phyloP scores from a whole-genome alignment of 2,888 invertebrate genomes.

The Coecobrya sp. region DNA sequence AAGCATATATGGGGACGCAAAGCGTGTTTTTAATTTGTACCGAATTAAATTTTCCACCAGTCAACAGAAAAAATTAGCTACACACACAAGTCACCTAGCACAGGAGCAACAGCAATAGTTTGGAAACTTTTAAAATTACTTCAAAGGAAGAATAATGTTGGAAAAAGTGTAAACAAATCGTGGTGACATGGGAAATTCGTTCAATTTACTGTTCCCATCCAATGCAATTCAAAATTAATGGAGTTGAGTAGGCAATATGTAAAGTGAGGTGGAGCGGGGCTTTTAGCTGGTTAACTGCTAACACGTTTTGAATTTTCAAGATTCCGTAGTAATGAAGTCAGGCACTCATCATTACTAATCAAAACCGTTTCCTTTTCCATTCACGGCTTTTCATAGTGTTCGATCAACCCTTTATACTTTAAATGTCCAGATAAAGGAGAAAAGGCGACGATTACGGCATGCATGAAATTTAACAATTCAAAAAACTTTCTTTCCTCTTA shows the following conservation, averaged over 20 bases:
- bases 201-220: neutral
- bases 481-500: constrained; percentile 27
- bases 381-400: neutral
- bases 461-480: neutral
- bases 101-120: neutral
- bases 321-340: neutral
- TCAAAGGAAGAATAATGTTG: constrained; percentile 12
- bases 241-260: neutral
- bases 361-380: neutral
- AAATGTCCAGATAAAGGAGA: constrained; percentile 14
- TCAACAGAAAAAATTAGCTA: neutral
- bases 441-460: neutral
- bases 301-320: constrained; percentile 15
- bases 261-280: neutral
- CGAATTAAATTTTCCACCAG: constrained; percentile 39
- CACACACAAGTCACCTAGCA: neutral
- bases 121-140: constrained; percentile 31
- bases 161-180: constrained; percentile 38
- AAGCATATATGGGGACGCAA: neutral
- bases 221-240: constrained; percentile 28
- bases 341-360: neutral
- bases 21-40: constrained; percentile 40
- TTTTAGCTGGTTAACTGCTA: constrained; percentile 13
- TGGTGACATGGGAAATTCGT: constrained; percentile 35
- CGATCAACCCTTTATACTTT: neutral